Base-by-base conservation (phyloP, 2,113 vertebrate genomes). In the Mustela nigripes region DNA sequence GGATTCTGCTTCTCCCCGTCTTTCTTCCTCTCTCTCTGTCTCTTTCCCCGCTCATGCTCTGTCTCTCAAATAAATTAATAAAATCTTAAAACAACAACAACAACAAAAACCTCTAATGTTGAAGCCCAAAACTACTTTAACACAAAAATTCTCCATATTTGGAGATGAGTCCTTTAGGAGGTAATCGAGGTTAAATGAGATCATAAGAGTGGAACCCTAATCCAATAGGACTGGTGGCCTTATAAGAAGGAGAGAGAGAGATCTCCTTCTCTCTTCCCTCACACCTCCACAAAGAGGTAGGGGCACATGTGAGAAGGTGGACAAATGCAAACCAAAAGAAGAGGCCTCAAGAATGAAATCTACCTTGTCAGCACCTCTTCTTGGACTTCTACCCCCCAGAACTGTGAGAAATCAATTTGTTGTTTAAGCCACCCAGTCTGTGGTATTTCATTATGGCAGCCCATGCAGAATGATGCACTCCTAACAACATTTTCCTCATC, bases 341-440 rank as follows among this genome's bases (percentile, higher is more conserved):
- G 18, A 53, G 33, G 45, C 26, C 50, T 76, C 83, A 87, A 87
- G 56, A 88, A 82, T 88, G 50, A 74, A 95, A 92, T 36, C 16
- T 71, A 56, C 60, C 9, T n/a, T 69, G 33, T 69, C 7, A 1
- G 67, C 16, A 69, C 67, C 33, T 69, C 67, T 36, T 69, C 18
- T 69, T 67, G 22, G 74, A 76, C 67, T 76, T 76, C 74, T 42
- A 91, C 24, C 48, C 16, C 87, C 63, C 36, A 48, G 56, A 91
- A 94, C 22, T 74, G 12, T 65, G 65, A 87, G 58, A 91, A 94
- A 36, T 39, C 74, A 74, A 94, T 39, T 65, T 96, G 69, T 65
- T 94, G 60, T 48, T 56, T 85, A 73, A 94, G 79, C 15, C 39
- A 96, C 45, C 24, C 12, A 58, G 60, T 76, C 39, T 69, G n/a